These are phyloP conservation scores for Heteromyza rotundicornis DNA, from an alignment of 2,888 invertebrate species.

Conservation along the genomic window DNA sequence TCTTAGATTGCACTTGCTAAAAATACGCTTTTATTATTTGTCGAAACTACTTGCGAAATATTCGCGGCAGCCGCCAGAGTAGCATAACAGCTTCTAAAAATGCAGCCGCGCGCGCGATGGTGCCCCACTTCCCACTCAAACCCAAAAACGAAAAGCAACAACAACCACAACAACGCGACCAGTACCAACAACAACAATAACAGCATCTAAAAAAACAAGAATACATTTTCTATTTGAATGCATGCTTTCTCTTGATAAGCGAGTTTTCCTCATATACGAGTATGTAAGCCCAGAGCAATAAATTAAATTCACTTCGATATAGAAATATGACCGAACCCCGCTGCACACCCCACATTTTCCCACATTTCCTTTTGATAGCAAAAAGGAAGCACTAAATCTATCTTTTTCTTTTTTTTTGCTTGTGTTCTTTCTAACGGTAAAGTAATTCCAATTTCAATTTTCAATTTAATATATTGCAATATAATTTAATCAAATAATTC, in stretches of 20 bases:
- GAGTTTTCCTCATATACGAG: slow-evolving; percentile 28
- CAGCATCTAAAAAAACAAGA: slow-evolving; percentile 27
- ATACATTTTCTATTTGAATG: slow-evolving; percentile 36
- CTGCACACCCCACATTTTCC: too few species aligned
- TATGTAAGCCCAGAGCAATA: slow-evolving; percentile 37
- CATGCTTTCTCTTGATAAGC: slow-evolving; percentile 36
- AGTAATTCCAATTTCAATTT: too few species aligned
- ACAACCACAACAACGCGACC: slow-evolving; percentile 31
- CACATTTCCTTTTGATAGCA: too few species aligned
- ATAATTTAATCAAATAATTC: too few species aligned
- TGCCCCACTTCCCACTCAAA: slow-evolving; percentile 40
- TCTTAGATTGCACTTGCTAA: slow-evolving; percentile 22
- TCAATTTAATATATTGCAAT: too few species aligned
- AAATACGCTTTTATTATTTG: slow-evolving; percentile 13
- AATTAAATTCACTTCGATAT: slow-evolving; percentile 36
- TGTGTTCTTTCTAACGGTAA: too few species aligned
- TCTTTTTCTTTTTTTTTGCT: too few species aligned
- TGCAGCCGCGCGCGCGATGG: slow-evolving; percentile 40
- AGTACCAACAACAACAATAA: too few species aligned
- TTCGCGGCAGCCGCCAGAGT: slow-evolving; percentile 22
- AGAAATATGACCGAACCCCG: too few species aligned
- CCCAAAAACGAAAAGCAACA: slow-evolving; percentile 40
- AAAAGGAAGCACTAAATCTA: too few species aligned
- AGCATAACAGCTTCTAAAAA: slow-evolving; percentile 48
- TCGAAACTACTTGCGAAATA: slow-evolving; percentile 22